Percentiles rank a stretch among this genome's conserved stretches.
Evolutionary conservation across 1,140 invertebrate species (phyloP).

Genomic region (Zaprionus kolodkinae): DNA sequence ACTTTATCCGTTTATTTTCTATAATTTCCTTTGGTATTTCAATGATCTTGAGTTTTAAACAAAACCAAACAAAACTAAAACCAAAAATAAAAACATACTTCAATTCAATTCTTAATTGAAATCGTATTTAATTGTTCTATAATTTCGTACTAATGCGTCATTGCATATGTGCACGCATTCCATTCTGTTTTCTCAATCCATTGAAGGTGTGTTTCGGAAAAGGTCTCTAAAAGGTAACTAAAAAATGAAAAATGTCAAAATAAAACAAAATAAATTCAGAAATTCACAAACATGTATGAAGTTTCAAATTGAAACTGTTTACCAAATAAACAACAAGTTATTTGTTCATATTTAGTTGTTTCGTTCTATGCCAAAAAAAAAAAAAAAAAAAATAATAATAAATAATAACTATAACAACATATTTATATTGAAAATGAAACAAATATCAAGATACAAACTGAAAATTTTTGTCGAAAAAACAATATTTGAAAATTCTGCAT

Average conservation of each 20-base stretch:
- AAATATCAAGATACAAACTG: constrained; percentile 59
- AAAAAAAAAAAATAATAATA: constrained; percentile 34
- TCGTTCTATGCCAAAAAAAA: constrained; percentile 72
- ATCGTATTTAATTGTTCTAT: constrained; percentile 83
- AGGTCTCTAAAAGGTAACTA: constrained; percentile 94
- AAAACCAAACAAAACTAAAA: constrained; percentile 60
- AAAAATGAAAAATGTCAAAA: constrained; percentile 67
- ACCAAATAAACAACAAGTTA: constrained; percentile 71
- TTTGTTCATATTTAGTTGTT: constrained; percentile 83
- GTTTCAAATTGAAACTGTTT: constrained; percentile 81
- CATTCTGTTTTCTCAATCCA: constrained; percentile 83
- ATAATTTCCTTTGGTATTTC: constrained; percentile 48
- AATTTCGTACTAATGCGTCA: constrained; percentile 86
- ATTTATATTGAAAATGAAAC: constrained; percentile 61
- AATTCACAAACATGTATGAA: constrained; percentile 84
- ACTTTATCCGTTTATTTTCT: constrained; percentile 46
- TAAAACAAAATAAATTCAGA: constrained; percentile 70
- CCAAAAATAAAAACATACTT: constrained; percentile 53
- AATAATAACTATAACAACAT: constrained; percentile 57
- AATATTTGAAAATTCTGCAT: constrained; percentile 81
- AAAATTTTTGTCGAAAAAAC: constrained; percentile 45
- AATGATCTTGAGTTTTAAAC: constrained; percentile 57
- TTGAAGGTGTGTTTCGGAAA: constrained; percentile 95
- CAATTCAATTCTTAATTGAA: constrained; percentile 80
- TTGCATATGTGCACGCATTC: constrained; percentile 85